Percentiles rank a stretch among this genome's conserved stretches.
Conservation (phyloP, 2,888 invertebrate genomes). For the Artemia sp. region DNA sequence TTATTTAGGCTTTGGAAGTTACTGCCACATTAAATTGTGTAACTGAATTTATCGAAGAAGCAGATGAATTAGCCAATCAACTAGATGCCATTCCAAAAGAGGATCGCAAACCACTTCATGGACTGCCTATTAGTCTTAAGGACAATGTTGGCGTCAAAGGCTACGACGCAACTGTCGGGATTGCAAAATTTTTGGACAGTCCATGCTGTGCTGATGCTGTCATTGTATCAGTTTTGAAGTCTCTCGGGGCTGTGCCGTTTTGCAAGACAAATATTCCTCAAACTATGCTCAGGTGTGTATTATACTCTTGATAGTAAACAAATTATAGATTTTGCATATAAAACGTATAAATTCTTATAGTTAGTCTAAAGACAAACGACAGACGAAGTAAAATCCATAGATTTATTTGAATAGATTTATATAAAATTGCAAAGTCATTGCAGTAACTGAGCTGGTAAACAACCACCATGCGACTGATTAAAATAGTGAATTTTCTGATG, state of each 20-base stretch:
- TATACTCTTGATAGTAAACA: background rate
- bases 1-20: constrained; percentile 27
- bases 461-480: too few species aligned
- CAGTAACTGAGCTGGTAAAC: too few species aligned
- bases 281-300: constrained; percentile 22
- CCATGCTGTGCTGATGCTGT: constrained; percentile 27
- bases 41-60: constrained; percentile 28
- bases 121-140: constrained; percentile 31
- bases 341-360: too few species aligned
- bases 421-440: too few species aligned
- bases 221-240: constrained; percentile 25
- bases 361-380: too few species aligned
- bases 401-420: too few species aligned
- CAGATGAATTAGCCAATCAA: constrained; percentile 25
- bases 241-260: constrained; percentile 27
- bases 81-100: constrained; percentile 24
- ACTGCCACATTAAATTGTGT: constrained; percentile 29
- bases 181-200: constrained; percentile 29
- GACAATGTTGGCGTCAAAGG: constrained; percentile 30
- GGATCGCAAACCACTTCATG: constrained; percentile 29
- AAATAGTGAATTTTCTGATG: too few species aligned
- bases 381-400: too few species aligned
- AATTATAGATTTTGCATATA: background rate
- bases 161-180: constrained; percentile 32
- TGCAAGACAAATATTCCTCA: constrained; percentile 34